Evolutionary conservation across 2,113 vertebrate species (phyloP), one percentile per base, ranked within the genome.

Genomic region (Chinchilla lanigera): DNA sequence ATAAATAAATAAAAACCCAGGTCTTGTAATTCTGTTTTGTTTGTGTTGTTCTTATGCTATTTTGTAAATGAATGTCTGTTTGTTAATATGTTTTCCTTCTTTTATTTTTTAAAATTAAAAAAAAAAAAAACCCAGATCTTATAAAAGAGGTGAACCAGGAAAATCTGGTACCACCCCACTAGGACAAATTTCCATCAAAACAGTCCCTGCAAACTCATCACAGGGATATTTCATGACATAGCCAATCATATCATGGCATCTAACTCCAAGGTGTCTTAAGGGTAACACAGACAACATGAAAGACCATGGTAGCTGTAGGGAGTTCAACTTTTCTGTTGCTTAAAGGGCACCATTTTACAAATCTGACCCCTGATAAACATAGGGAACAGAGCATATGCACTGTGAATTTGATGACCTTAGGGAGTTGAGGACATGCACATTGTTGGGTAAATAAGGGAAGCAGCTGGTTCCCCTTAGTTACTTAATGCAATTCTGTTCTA

Each of bases 381-480:
- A 67, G 30, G 73, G 20, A 54, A 13, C 26, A 35, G 30, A n/a
- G 30, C 71, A 35, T 56, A 28, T 1, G 0, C 58, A 11, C 6
- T 4, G 11, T 28, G 26, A 63, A 30, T 81, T 14, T 81, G 85
- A 77, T 82, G 81, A 69, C 61, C 81, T 81, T 61, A 30, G 38
- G 33, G 65, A 91, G 52, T 60, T 91, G 22, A 38, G 75, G 56
- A 61, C 33, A 73, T 4, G 19, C 81, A 60, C 13, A 8, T 86
- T 58, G 4, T 60, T 60, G 35, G 52, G 28, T 61, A 94, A 95
- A 94, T 85, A 67, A 92, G 24, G 35, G 44, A 69, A 38, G 26
- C 24, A 94, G 90, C 69, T 84, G 81, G 81, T 52, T 86, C 80
- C 75, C 41, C 58, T 91, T 38, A 22, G 63, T 87, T 94, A 38